Conservation (phyloP, 2,888 invertebrate genomes). For the Trichopria drosophilae region DNA sequence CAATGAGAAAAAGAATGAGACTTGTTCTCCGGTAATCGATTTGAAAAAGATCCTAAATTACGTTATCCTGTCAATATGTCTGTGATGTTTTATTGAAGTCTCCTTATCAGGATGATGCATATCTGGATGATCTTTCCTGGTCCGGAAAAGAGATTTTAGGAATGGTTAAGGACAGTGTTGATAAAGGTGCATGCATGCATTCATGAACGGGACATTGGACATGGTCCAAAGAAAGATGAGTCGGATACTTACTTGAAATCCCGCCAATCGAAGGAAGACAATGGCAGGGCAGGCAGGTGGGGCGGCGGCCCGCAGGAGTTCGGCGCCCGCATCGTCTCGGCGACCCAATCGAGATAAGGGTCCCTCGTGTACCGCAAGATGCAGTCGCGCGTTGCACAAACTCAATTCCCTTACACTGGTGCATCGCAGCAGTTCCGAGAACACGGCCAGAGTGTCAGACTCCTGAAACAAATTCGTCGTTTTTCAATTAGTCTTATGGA, state of each 20-base stretch:
- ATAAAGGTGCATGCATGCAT: not conserved
- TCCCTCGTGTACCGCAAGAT: constrained; percentile 59
- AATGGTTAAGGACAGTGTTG: too few species aligned
- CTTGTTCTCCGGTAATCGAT: too few species aligned
- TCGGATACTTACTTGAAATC: constrained; percentile 56
- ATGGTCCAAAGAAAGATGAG: too few species aligned
- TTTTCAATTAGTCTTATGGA: not conserved
- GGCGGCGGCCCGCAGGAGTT: constrained; percentile 53
- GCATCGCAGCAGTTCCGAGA: constrained; percentile 60
- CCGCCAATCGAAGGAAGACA: constrained; percentile 60
- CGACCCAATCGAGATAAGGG: constrained; percentile 54
- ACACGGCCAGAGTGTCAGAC: constrained; percentile 59
- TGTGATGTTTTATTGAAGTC: too few species aligned
- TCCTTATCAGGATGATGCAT: too few species aligned
- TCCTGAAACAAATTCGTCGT: constrained; percentile 46
- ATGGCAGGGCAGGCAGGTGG: constrained; percentile 59
- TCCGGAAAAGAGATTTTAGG: too few species aligned
- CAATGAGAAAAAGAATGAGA: too few species aligned
- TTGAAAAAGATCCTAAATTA: too few species aligned
- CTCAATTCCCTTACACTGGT: constrained; percentile 62
- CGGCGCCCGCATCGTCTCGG: constrained; percentile 55
- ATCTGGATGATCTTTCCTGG: too few species aligned
- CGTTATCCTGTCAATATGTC: too few species aligned
- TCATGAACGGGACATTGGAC: not conserved
- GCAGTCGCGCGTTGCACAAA: constrained; percentile 61